Conservation (phyloP, 2,888 invertebrate genomes). For the Bimastos eiseni region DNA sequence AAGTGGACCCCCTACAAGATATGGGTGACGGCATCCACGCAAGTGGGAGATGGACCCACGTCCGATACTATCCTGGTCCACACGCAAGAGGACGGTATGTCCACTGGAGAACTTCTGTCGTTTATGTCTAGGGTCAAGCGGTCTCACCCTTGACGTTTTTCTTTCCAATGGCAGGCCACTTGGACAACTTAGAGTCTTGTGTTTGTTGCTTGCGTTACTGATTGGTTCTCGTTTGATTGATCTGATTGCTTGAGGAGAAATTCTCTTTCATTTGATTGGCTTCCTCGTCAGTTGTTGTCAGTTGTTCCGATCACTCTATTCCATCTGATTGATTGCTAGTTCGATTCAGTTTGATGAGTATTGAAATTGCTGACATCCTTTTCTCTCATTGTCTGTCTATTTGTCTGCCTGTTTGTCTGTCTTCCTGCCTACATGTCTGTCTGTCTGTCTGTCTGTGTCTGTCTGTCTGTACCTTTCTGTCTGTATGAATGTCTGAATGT, state of each 20-base stretch:
- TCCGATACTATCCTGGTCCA: slow-evolving; percentile 96
- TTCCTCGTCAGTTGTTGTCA: background rate
- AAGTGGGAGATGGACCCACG: slow-evolving; percentile 92
- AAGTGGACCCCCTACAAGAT: slow-evolving; percentile 95
- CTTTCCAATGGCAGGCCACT: background rate
- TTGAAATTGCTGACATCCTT: background rate
- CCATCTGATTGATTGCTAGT: background rate
- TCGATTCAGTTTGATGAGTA: background rate
- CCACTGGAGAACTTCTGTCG: background rate
- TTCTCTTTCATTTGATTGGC: slow-evolving; percentile 17
- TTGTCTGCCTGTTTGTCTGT: background rate
- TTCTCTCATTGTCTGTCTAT: background rate
- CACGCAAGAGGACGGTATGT: slow-evolving; percentile 80
- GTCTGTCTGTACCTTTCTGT: background rate
- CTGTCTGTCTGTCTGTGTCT: background rate
- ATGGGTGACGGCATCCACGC: slow-evolving; percentile 80
- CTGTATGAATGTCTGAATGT: background rate
- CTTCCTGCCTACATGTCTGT: background rate
- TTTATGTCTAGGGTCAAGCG: background rate
- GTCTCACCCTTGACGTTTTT: background rate
- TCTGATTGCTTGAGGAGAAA: background rate
- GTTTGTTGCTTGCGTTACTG: background rate
- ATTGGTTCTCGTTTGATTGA: background rate
- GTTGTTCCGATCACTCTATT: background rate
- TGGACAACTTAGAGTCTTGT: background rate